phyloP scores from a whole-genome alignment of 2,797 vertebrate species.

The Dicrostonyx torquatus region DNA sequence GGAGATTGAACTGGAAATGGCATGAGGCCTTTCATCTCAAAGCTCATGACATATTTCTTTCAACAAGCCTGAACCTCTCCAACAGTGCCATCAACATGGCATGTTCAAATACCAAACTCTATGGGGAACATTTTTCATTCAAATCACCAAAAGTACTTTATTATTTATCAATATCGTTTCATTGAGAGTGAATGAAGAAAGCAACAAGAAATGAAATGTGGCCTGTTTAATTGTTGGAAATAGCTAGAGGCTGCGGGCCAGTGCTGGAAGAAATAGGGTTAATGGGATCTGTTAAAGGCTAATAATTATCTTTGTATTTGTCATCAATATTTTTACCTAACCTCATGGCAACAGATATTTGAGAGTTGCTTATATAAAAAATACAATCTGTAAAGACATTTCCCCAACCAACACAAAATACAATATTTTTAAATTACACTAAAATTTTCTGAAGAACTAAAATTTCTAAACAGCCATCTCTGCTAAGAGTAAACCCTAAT shows the following conservation, averaged over 20 bases:
- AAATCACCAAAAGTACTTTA: not conserved
- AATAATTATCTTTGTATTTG: slow-evolving; percentile 41
- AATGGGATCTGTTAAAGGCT: not conserved
- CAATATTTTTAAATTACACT: not conserved
- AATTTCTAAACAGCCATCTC: not conserved
- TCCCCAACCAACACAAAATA: not conserved
- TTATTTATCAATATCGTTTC: not conserved
- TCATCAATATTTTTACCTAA: not conserved
- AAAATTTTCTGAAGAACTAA: slow-evolving; percentile 38
- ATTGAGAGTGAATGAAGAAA: slow-evolving; percentile 25
- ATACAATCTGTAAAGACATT: not conserved
- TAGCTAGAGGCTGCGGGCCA: not conserved
- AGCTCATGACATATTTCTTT: not conserved
- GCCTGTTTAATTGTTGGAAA: not conserved
- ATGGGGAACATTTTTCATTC: not conserved
- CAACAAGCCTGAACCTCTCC: not conserved
- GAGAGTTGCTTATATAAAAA: slow-evolving; percentile 1
- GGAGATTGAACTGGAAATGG: not conserved
- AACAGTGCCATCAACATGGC: not conserved
- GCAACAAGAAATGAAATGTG: slow-evolving; percentile 14
- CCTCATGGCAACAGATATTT: not conserved
- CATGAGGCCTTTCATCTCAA: not conserved
- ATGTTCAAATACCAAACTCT: not conserved
- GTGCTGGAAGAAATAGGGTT: not conserved
- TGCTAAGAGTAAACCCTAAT: slow-evolving; percentile 12